These are phyloP conservation scores for Malurus melanocephalus DNA, from an alignment of 2,113 vertebrate genomes.

Conservation along the genomic window DNA sequence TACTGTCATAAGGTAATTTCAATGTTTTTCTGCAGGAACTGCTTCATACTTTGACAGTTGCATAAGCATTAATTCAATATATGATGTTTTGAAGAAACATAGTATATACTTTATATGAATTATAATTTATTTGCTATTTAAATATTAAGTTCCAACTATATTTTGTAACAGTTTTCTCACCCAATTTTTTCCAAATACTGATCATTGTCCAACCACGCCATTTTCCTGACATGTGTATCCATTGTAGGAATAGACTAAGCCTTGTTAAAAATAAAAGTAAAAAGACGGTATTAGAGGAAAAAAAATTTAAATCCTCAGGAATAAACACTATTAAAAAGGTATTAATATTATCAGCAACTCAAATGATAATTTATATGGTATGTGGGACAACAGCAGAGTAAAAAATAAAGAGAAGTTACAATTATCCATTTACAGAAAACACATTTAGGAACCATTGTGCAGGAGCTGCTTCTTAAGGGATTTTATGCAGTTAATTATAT, in stretches of 20 bases:
- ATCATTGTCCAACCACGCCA: neutral
- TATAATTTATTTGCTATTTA: neutral
- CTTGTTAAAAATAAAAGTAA: neutral
- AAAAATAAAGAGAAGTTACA: neutral
- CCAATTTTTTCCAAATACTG: slow-evolving; percentile 25
- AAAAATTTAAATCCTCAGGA: neutral
- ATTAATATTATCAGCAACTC: neutral
- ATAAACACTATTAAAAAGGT: neutral
- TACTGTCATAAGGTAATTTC: neutral
- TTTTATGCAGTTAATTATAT: neutral
- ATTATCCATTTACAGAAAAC: neutral
- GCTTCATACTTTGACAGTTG: neutral
- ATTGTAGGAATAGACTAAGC: neutral
- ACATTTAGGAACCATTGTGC: neutral
- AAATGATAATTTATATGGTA: neutral
- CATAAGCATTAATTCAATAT: neutral
- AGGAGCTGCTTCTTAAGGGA: neutral
- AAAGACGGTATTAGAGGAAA: neutral
- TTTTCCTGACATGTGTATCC: neutral
- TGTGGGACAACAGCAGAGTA: neutral
- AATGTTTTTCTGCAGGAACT: neutral
- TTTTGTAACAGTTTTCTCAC: slow-evolving; percentile 32
- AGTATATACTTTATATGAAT: neutral
- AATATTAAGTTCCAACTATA: neutral
- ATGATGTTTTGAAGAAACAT: neutral